Base-by-base conservation (phyloP, 2,888 invertebrate species). In the Hesperia comma region DNA sequence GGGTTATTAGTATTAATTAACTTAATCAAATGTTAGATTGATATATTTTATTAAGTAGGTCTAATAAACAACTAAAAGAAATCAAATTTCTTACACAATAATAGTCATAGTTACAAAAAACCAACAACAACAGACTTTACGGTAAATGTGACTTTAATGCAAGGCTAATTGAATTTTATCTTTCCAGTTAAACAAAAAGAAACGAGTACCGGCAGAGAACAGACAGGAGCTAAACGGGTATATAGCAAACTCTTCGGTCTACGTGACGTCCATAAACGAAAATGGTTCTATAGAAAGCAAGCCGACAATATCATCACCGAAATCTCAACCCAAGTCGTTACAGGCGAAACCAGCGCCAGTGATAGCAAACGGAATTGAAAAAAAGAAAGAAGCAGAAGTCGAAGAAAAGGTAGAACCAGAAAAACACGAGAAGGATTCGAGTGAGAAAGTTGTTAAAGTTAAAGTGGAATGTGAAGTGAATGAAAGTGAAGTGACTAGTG, bases 161-260 rank as follows among this genome's bases (percentile, higher is more conserved):
- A 46, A 7, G 6, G 2, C 40, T 26, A 5, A 17, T 19, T 1
- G 41, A n/a, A 6, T 95, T 97, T 71, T 67, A 73, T 73, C 75
- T 71, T 93, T 93, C 6, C 93, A 95, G 95, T 84, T 95, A 83
- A 95, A 95, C 84, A 94, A 94, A 83, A 93, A 94, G 78, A 87
- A 94, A 88, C 80, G 86, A 74, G 88, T 89, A 74, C 94, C 94
- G 79, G 86, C 91, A 26, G 91, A 91, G 69, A 92, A 89, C 77
- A 76, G 87, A 63, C 86, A 88, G 74, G 96, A 96, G 77, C 91
- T 96, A 72, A 97, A 96, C 94, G 97, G 96, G 69, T 95, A 97
- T 82, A 96, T 96, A 79, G 96, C 96, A 82, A 96, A 95, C 82
- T 95, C 96, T 67, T 96, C 96, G 67, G 96, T 97, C 75, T 97